Evolutionary conservation across 2,797 vertebrate species (phyloP), one percentile per base, ranked within the genome.

Genomic region (Ctenosaura bakeri): DNA sequence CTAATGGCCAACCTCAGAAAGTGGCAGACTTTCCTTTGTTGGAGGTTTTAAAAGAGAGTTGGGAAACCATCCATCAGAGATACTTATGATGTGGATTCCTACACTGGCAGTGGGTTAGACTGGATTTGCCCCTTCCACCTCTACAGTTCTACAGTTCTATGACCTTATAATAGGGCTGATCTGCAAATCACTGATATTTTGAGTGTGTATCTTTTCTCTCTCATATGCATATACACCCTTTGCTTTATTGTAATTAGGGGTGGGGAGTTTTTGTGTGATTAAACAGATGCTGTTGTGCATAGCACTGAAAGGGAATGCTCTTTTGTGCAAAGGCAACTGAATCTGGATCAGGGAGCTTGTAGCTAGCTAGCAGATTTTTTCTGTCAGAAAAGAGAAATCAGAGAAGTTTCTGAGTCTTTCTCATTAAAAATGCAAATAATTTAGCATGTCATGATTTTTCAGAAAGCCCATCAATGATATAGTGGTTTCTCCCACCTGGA

Each of bases 391-490:
- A 62, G 12, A 76, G 71, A 76, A 86, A 83, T 50, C 35, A 54
- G 9, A 62, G 20, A 59, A 32, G 54, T 6, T 76, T 83, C 7
- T 35, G 69, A 38, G 46, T 88, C 69, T 80, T 87, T 80, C 59
- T 80, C 59, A 87, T 87, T 80, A 52, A 66, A 69, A 89, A 18
- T 66, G 42, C 14, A 29, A 66, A 66, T 59, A 88, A 83, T 32
- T 20, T 35, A 56, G 46, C 26, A 83, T 52, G 52, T 69, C 10
- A 7, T 52, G 22, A 66, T 18, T 54, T 16, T 78, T 66, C 42
- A 85, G 42, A 66, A 88, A 66, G 38, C 1, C 42, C 14, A 76
- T n/a, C 16, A 85, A 46, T 69, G 1, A 9, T 62, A 66, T 50
- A 79, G 50, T 79, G 22, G 79, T 79, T 32, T 38, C 38, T 29